Evolutionary conservation across 1,140 invertebrate species (phyloP), one percentile per base, ranked within the genome.

Genomic region (Brachionus sp.): DNA sequence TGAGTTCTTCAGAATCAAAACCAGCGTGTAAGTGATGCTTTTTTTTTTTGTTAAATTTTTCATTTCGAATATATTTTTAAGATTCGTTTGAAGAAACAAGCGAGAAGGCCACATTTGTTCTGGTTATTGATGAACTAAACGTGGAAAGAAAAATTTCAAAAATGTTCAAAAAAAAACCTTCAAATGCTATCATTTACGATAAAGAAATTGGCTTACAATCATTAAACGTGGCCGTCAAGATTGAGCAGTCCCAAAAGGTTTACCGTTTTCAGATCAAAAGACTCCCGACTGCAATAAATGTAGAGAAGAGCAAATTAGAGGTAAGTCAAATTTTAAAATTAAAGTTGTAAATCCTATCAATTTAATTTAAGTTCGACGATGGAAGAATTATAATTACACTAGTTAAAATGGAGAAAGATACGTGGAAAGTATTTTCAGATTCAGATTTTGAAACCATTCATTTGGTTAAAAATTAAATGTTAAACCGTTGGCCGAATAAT

Each of bases 261-360:
- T 80, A 80, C 35, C 77, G 77, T 0, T 66, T 80, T 57, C 46
- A 66, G 35, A 80, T 80, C 1, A 66, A 80, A 44, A 50, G 77
- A 12, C 35, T 80, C 4, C 77, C 77, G 9, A 37, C 19, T 33
- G 19, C 10, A 57, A 62, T 80, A 16, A 23, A 62, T 29, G 16
- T 35, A 2, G 77, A 80, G 16, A 80, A 80, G 25, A 44, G 35
- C 23, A 80, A 80, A 66, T 23, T 80, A 19, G 66, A 70, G n/a
- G 66, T 70, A 70, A 70, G 12, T 66, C 37, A 37, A 19, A 3
- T 19, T 13, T 68, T n/a, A 39, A 0, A 37, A 29, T 29, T 13
- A 33, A 7, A 37, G 33, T 29, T 1, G 3, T 12, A 3, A 29
- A n/a, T 68, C 13, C 12, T 13, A 16, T 13, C 6, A 39, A 19